Evolutionary conservation across 2,888 invertebrate species (phyloP).

Genomic region (Hololepta plana): DNA sequence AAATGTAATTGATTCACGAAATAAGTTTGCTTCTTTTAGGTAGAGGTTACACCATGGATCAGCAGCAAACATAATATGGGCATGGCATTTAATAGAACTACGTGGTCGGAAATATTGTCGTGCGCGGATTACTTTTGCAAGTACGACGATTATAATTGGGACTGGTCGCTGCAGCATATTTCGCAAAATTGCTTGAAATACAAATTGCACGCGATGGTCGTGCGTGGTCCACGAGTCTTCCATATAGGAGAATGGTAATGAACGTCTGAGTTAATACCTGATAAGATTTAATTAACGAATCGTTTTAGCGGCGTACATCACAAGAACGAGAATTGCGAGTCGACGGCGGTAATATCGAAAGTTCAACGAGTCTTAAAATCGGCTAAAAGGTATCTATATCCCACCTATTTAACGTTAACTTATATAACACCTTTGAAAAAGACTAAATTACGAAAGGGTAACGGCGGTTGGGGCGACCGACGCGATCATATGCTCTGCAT

Average conservation of each 20-base stretch:
- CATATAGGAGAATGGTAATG: conserved; percentile 96
- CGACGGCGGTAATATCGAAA: conserved; percentile 67
- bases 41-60: conserved; percentile 85
- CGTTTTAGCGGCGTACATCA: conserved; percentile 80
- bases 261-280: background rate
- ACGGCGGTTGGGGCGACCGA: conserved; percentile 95
- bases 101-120: conserved; percentile 69
- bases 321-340: conserved; percentile 80
- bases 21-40: conserved; percentile 34
- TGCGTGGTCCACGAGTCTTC: conserved; percentile 87
- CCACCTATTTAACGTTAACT: conserved; percentile 45
- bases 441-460: conserved; percentile 66
- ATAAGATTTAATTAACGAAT: background rate
- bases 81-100: conserved; percentile 79
- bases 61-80: conserved; percentile 99
- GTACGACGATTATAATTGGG: conserved; percentile 99
- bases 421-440: conserved; percentile 51
- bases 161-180: conserved; percentile 88
- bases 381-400: conserved; percentile 53
- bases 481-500: conserved; percentile 71
- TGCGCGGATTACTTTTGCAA: conserved; percentile 80
- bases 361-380: conserved; percentile 61
- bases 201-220: conserved; percentile 73
- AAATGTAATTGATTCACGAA: too few species aligned
- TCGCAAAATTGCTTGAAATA: conserved; percentile 64